phyloP scores from a whole-genome alignment of 2,888 invertebrate genomes.

The Drosophila testacea region DNA sequence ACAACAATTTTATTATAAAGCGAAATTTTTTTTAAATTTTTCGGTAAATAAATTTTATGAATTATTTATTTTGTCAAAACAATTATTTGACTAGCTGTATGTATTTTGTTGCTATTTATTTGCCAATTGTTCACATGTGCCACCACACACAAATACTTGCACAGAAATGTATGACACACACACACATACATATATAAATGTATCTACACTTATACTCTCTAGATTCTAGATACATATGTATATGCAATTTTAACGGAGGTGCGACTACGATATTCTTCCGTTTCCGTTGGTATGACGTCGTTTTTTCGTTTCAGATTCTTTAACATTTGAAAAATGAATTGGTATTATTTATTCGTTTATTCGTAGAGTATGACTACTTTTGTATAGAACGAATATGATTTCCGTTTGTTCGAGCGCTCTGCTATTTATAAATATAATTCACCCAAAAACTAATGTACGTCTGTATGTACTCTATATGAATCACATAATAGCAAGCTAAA shows the following conservation, averaged over 20 bases:
- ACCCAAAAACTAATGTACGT: constrained; percentile 42
- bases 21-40: no score
- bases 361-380: constrained; percentile 25
- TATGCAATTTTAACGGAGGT: constrained; percentile 36
- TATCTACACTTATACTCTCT: constrained; percentile 27
- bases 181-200: constrained; percentile 13
- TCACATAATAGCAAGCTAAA: constrained; percentile 73
- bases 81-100: background rate
- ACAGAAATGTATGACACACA: constrained; percentile 12
- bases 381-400: constrained; percentile 70
- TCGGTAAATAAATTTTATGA: no score
- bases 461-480: constrained; percentile 59
- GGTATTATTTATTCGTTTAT: constrained; percentile 54
- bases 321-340: constrained; percentile 32
- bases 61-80: no score
- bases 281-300: constrained; percentile 69
- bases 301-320: constrained; percentile 9
- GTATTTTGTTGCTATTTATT: constrained; percentile 27
- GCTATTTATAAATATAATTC: constrained; percentile 75
- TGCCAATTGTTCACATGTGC: constrained; percentile 50
- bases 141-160: constrained; percentile 6
- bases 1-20: no score
- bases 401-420: constrained; percentile 60
- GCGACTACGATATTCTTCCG: constrained; percentile 55
- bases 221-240: background rate